Conservation (phyloP, 92 coral and sea anemone genomes). For the Umimayanthus chanpuru region DNA sequence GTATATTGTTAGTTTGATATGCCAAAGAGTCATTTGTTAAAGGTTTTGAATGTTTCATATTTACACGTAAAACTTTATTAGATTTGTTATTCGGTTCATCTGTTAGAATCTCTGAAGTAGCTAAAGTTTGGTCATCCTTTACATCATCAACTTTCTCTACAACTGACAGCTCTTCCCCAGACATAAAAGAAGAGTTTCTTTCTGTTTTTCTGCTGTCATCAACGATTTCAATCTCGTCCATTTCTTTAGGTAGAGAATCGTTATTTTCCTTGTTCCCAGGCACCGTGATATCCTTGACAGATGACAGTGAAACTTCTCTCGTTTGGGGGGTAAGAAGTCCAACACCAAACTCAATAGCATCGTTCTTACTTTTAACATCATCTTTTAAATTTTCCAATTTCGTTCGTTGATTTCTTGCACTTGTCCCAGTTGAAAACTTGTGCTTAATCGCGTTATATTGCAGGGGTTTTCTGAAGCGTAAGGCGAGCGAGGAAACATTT, state of each 20-base stretch:
- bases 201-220: neutral
- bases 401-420: neutral
- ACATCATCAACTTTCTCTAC: constrained; percentile 31
- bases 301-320: neutral
- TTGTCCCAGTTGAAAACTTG: neutral
- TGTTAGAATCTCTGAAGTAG: neutral
- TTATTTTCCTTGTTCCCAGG: neutral
- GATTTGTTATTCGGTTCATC: neutral
- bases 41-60: neutral
- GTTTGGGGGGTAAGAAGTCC: neutral
- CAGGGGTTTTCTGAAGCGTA: neutral
- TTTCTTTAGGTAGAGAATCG: constrained; percentile 22
- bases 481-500: neutral
- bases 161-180: constrained; percentile 25
- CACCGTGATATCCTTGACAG: neutral
- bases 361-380: neutral
- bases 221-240: constrained; percentile 18
- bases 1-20: neutral
- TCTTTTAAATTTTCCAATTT: neutral
- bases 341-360: neutral
- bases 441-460: neutral
- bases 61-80: neutral
- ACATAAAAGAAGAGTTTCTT: neutral
- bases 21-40: neutral
- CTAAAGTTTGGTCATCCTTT: neutral